Base-by-base conservation (phyloP, 2,888 invertebrate genomes). In the Drosophila monieri region DNA sequence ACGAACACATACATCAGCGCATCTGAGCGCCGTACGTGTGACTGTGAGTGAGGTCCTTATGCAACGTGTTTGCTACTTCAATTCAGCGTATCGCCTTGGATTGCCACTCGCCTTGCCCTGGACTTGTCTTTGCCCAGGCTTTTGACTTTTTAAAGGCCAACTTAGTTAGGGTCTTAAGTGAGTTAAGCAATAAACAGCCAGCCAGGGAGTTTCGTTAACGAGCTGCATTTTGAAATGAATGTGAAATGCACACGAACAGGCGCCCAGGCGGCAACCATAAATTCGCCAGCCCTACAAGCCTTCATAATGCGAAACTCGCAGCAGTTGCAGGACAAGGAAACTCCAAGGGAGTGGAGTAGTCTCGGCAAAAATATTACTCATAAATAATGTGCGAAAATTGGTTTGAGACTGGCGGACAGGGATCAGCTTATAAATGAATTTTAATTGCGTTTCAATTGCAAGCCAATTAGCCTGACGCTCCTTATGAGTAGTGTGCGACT, bases 81-180 rank as follows among this genome's bases (percentile, higher is more conserved):
- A 56, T 61, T 55, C 57, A 51, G 57, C 46, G 67, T 23, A 27
- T 48, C 52, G 59, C 56, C 80, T 41, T 66, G 77, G 72, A 59
- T 59, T 41, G 62, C 59, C 60, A 48, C 43, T 65, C 35, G 58
- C 64, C 64, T 32, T 62, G 23, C 25, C 64, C 35, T n/a, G 62
- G 48, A 18, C 54, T 41, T 52, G 65, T 52, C 65, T 46, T 39
- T 39, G 60, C 52, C 41, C 35, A 14, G 71, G 46, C 59, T 51
- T 60, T 69, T 80, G 86, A 81, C 85, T 87, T 81, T 80, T 84
- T 80, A 81, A 84, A 86, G 74, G 81, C 74, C 81, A 81, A 80
- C 72, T 69, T 49, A 46, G 62, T 61, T 55, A 71, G 48, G 69
- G 69, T 69, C 69, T 69, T 69, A 69, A 69, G 72, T 71, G 49